phyloP scores from a whole-genome alignment of 35 echinoderm and acorn worm genomes.

The Heliocidaris erythrogramma region DNA sequence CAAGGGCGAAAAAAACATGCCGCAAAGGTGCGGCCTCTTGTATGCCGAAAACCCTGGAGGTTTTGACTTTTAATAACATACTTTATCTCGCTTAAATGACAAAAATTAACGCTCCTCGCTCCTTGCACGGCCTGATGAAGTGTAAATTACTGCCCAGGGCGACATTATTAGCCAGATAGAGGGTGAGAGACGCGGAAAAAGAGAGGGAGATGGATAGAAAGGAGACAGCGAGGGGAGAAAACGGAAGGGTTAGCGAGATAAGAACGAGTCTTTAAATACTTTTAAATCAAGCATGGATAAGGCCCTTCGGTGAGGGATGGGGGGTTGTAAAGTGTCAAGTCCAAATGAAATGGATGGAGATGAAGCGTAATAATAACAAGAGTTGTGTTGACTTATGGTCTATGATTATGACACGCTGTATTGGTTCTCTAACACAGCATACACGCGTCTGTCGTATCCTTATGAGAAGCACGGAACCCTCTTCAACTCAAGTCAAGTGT shows the following conservation, averaged over 20 bases:
- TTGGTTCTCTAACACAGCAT: neutral
- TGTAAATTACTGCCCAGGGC: slow-evolving; percentile 51
- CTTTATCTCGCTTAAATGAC: slow-evolving; percentile 44
- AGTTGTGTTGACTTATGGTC: slow-evolving; percentile 39
- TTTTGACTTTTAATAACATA: slow-evolving; percentile 48
- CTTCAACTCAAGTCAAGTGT: neutral
- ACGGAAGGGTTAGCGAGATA: slow-evolving; percentile 7
- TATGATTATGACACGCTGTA: slow-evolving; percentile 27
- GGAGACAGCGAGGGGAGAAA: slow-evolving; percentile 10
- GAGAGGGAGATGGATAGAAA: neutral
- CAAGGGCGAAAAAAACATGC: neutral
- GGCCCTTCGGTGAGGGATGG: neutral
- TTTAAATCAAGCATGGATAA: slow-evolving; percentile 44
- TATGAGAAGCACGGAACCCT: neutral
- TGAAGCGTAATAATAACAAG: neutral
- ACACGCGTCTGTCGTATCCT: neutral
- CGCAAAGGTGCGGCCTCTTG: neutral
- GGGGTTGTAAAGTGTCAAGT: neutral
- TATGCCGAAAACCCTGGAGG: slow-evolving; percentile 25
- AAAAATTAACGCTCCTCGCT: slow-evolving; percentile 18
- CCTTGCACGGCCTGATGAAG: neutral
- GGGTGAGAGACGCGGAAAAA: neutral
- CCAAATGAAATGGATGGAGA: neutral
- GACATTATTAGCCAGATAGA: slow-evolving; percentile 11
- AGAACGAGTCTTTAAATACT: slow-evolving; percentile 51